phyloP scores from a whole-genome alignment of 1,140 invertebrate species.

The Philaenus spumarius region DNA sequence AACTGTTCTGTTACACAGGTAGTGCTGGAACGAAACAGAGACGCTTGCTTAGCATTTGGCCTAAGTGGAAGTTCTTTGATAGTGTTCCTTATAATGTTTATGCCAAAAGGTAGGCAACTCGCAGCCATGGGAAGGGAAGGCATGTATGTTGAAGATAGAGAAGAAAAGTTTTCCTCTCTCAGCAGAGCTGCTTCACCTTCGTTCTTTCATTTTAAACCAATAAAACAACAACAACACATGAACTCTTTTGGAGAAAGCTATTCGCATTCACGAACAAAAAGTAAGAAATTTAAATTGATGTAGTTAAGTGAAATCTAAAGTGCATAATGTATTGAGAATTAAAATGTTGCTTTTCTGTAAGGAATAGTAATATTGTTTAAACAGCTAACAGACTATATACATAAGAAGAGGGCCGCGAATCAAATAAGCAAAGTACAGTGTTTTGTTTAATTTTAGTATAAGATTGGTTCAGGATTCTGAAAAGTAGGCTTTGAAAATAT shows the following conservation, averaged over 20 bases:
- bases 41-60: conserved; percentile 83
- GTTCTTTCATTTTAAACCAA: conserved; percentile 86
- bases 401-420: too few species aligned
- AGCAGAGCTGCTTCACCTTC: conserved; percentile 73
- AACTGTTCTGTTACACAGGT: too few species aligned
- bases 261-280: conserved; percentile 13
- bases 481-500: too few species aligned
- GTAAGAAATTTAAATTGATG: not conserved
- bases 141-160: conserved; percentile 68
- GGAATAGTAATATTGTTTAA: too few species aligned
- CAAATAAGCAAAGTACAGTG: too few species aligned
- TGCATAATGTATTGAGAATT: too few species aligned
- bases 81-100: conserved; percentile 88
- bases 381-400: too few species aligned
- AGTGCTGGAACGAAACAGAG: conserved; percentile 66
- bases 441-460: too few species aligned
- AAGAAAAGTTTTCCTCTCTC: conserved; percentile 66
- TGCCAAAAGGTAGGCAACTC: conserved; percentile 85
- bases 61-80: conserved; percentile 72
- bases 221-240: conserved; percentile 37
- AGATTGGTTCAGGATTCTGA: too few species aligned
- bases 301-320: too few species aligned
- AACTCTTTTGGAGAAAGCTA: conserved; percentile 26
- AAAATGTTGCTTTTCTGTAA: too few species aligned
- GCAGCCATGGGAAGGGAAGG: conserved; percentile 80